These are phyloP conservation scores for Platysteira castanea DNA, from an alignment of 2,113 vertebrate species.

Conservation along the genomic window DNA sequence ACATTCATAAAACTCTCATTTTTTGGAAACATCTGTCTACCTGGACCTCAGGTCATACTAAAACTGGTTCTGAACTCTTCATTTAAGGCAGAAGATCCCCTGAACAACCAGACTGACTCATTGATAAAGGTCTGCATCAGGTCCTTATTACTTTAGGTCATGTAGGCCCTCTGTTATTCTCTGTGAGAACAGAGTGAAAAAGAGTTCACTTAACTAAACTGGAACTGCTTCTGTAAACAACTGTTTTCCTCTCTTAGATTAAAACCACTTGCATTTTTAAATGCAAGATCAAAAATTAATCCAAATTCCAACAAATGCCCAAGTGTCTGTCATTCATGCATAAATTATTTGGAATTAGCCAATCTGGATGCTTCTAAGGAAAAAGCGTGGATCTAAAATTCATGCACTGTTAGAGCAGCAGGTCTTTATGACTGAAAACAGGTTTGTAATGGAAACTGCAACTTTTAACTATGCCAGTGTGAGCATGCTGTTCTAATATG, in stretches of 20 bases:
- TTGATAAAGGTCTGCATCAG: not conserved
- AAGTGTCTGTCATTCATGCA: not conserved
- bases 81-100: not conserved
- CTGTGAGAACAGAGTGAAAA: not conserved
- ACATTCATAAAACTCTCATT: not conserved
- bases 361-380: not conserved
- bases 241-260: not conserved
- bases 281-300: not conserved
- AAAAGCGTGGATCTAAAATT: not conserved
- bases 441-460: constrained; percentile 42
- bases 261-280: not conserved
- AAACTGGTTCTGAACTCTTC: not conserved
- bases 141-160: not conserved
- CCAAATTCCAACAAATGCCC: not conserved
- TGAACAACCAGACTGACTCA: not conserved
- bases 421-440: constrained; percentile 1
- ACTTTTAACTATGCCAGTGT: constrained; percentile 12
- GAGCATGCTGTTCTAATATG: constrained; percentile 21
- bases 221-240: not conserved
- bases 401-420: not conserved
- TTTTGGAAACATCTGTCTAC: not conserved
- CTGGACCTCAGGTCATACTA: not conserved
- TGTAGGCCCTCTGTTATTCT: not conserved
- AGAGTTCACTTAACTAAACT: not conserved
- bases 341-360: not conserved